These are phyloP conservation scores for Echeneis naucrates DNA, from an alignment of 2,797 vertebrate genomes.

Conservation along the genomic window DNA sequence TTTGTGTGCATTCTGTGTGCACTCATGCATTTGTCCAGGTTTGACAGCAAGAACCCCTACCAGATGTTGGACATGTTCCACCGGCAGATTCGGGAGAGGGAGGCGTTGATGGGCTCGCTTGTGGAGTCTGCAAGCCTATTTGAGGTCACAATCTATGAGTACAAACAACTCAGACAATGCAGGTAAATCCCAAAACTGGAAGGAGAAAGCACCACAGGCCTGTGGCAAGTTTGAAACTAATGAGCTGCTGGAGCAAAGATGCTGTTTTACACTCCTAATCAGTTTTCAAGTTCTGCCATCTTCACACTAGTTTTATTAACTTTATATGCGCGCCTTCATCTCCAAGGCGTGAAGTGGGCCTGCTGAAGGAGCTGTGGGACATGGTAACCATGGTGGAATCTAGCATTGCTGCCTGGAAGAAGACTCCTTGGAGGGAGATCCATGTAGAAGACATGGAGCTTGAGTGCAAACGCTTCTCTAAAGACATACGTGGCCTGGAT, in stretches of 20 bases:
- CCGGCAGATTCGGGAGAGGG: constrained; percentile 88
- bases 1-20: constrained; percentile 38
- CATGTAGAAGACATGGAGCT: constrained; percentile 93
- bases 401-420: constrained; percentile 89
- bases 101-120: constrained; percentile 88
- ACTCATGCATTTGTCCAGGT: constrained; percentile 79
- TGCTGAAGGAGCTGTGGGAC: constrained; percentile 96
- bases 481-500: constrained; percentile 88
- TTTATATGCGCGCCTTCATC: constrained; percentile 12
- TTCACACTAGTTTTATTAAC: constrained; percentile 17
- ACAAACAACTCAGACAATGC: constrained; percentile 92
- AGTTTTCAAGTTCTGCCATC: constrained; percentile 1
- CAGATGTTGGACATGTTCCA: constrained; percentile 88
- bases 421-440: constrained; percentile 90
- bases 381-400: constrained; percentile 87
- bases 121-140: constrained; percentile 90
- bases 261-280: constrained; percentile 22
- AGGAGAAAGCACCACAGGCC: not conserved
- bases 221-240: constrained; percentile 32
- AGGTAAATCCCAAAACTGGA: constrained; percentile 75
- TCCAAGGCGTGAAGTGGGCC: constrained; percentile 82
- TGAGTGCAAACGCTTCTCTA: constrained; percentile 91
- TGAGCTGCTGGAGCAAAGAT: constrained; percentile 16
- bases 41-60: constrained; percentile 87
- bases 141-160: constrained; percentile 92